phyloP scores from a whole-genome alignment of 1,140 invertebrate species.

The Pogonomyrmex barbatus region DNA sequence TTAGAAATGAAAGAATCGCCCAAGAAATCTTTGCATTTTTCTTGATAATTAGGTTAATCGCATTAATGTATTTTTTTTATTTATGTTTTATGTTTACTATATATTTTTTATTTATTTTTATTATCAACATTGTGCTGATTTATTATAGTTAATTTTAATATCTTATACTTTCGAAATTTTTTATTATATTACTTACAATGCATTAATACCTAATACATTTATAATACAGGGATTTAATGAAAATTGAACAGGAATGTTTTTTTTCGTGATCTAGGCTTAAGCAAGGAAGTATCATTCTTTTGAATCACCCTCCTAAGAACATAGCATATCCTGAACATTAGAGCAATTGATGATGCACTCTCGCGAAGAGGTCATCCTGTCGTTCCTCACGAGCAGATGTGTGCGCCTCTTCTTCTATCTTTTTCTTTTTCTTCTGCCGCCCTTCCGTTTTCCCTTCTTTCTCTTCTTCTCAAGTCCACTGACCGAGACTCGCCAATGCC shows the following conservation, averaged over 20 bases:
- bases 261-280: slow-evolving; percentile 12
- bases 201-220: neutral
- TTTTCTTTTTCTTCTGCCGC: slow-evolving; percentile 42
- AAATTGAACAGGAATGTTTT: neutral
- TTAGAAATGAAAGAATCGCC: neutral
- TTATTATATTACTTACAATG: neutral
- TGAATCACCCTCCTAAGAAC: slow-evolving; percentile 39
- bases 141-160: neutral
- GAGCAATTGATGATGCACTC: slow-evolving; percentile 45
- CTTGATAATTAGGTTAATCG: neutral
- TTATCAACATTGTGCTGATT: neutral
- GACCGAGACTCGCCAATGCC: slow-evolving; percentile 67
- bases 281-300: slow-evolving; percentile 11
- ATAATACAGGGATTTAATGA: neutral
- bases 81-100: neutral
- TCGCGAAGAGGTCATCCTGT: slow-evolving; percentile 55
- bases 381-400: slow-evolving; percentile 59
- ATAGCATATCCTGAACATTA: slow-evolving; percentile 35
- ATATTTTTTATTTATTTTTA: neutral
- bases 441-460: slow-evolving; percentile 68
- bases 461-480: slow-evolving; percentile 69
- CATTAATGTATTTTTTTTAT: neutral
- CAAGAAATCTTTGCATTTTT: neutral
- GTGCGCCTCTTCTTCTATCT: slow-evolving; percentile 3
- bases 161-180: neutral